Evolutionary conservation across 2,113 vertebrate genomes (phyloP).

Genomic region (Lepidiolamprologus cunningtoni): DNA sequence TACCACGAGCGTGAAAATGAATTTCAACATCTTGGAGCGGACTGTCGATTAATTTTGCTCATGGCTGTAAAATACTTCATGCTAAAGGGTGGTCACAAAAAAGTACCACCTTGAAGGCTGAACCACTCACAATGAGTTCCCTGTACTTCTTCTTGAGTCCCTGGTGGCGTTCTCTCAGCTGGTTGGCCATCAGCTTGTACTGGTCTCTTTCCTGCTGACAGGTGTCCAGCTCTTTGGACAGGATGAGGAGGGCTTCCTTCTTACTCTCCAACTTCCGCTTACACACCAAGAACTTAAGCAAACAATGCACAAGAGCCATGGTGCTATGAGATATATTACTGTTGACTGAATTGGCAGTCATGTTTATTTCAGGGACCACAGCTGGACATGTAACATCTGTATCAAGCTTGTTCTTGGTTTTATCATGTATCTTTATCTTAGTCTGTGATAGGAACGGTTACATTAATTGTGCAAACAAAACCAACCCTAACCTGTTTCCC

Average conservation of each 20-base stretch:
- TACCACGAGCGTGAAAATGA: accelerated
- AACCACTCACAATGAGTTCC: constrained; percentile 85
- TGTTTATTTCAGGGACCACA: neutral
- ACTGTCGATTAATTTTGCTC: neutral
- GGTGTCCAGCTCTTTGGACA: constrained; percentile 94
- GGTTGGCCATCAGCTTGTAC: constrained; percentile 97
- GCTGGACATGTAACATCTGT: neutral
- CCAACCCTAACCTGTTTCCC: neutral
- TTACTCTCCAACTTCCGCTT: constrained; percentile 97
- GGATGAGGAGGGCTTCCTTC: constrained; percentile 92
- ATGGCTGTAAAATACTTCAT: neutral
- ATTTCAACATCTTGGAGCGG: neutral
- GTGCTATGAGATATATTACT: neutral
- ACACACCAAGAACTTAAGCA: constrained; percentile 83
- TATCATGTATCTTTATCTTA: neutral
- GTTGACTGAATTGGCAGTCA: neutral
- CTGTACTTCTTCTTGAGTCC: constrained; percentile 92
- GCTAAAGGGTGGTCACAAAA: neutral
- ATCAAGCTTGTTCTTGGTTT: neutral
- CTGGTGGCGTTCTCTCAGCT: constrained; percentile 91
- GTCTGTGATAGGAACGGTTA: neutral
- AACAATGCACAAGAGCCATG: neutral
- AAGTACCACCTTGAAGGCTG: neutral
- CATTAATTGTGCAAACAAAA: neutral
- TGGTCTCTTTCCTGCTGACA: constrained; percentile 97